Conservation (phyloP, 2,797 vertebrate species). For the Sebastolobus altivelis region DNA sequence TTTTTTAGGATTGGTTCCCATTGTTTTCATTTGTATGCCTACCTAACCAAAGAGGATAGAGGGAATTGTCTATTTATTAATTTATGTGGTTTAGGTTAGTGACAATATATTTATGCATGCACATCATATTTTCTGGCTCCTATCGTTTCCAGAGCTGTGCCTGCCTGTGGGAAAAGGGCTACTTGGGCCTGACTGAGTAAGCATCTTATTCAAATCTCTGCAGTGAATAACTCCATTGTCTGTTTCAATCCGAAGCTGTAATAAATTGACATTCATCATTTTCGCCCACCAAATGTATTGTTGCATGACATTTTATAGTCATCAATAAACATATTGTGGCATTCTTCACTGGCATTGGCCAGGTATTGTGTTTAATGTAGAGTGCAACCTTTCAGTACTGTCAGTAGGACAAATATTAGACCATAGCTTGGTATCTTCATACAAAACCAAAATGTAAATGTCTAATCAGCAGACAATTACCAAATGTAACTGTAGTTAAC, state of each 20-base stretch:
- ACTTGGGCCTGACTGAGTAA: conserved; percentile 15
- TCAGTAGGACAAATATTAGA: not conserved
- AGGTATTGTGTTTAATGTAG: conserved; percentile 1
- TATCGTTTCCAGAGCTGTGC: conserved; percentile 6
- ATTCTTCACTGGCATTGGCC: not conserved
- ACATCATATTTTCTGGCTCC: conserved; percentile 45
- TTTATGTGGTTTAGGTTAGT: conserved; percentile 34
- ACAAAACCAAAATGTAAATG: not conserved
- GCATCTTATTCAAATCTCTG: conserved; percentile 42
- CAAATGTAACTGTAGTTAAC: not conserved
- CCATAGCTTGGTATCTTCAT: not conserved
- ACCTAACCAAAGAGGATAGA: not conserved
- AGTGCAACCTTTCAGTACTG: not conserved
- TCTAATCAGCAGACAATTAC: not conserved
- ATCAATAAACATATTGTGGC: not conserved
- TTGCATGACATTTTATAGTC: conserved; percentile 8
- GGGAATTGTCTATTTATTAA: conserved; percentile 42
- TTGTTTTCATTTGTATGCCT: conserved; percentile 15
- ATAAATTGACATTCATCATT: conserved; percentile 18
- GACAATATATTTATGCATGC: conserved; percentile 40
- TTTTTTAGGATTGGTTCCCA: not conserved
- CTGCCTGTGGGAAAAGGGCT: conserved; percentile 31
- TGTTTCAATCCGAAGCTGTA: conserved; percentile 12
- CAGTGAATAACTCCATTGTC: conserved; percentile 2
- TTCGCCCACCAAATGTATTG: not conserved